A percentile compares a stretch with the other conserved stretches of the same genome.
phyloP scores from a whole-genome alignment of 2,113 vertebrate species.

The Chloebia gouldiae region DNA sequence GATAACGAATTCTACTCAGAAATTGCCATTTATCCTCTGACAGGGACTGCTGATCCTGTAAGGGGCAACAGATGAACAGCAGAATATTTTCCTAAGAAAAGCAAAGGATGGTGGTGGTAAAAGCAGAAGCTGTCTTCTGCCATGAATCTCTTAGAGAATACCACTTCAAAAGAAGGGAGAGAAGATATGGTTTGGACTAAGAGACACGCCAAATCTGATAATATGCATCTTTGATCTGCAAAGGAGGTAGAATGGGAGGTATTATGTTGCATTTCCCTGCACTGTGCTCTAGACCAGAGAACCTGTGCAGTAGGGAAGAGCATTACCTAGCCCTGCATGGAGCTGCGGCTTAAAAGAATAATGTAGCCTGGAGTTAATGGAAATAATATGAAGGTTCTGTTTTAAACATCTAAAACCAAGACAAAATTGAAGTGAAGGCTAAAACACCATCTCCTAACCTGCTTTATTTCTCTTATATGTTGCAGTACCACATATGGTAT shows the following conservation, averaged over 20 bases:
- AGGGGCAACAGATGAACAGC: neutral
- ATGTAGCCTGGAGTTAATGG: neutral
- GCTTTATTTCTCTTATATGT: constrained; percentile 11
- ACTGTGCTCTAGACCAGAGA: neutral
- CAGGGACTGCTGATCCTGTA: neutral
- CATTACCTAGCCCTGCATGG: neutral
- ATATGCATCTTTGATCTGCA: neutral
- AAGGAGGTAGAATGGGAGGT: neutral
- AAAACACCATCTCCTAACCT: constrained; percentile 21
- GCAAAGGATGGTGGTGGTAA: fast-evolving
- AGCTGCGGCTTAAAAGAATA: neutral
- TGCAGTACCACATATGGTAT: constrained; percentile 23
- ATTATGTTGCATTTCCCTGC: neutral
- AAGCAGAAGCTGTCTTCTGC: neutral
- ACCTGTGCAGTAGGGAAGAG: neutral
- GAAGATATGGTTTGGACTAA: neutral
- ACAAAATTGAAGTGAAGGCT: constrained; percentile 27
- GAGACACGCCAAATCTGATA: neutral
- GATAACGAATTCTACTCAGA: neutral
- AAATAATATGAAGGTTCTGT: constrained; percentile 9
- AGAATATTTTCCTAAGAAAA: neutral
- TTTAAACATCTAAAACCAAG: constrained; percentile 16
- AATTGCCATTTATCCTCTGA: neutral
- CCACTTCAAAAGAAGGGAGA: neutral
- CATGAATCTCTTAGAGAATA: neutral